Base-by-base conservation (phyloP, 2,888 invertebrate species). In the Aporophyla lueneburgensis region DNA sequence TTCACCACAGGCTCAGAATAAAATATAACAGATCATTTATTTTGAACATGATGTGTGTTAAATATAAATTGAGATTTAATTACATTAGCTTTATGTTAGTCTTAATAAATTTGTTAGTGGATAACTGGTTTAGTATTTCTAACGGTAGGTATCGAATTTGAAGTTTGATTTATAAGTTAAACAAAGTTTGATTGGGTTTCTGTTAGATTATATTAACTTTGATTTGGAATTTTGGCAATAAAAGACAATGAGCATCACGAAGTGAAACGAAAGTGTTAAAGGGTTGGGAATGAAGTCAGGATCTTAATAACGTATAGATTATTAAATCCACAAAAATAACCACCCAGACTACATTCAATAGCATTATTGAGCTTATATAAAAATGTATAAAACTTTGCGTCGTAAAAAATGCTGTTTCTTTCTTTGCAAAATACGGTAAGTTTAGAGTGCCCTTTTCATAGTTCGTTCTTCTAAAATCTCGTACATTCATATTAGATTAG, bases 61-160 rank as follows among this genome's bases (percentile, higher is more conserved):
- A 56, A 51, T 73, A 12, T 21, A 73, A 62, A 67, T 70, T 33
- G 70, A 67, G 7, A 27, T 78, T 77, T 53, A 66, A 66, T 70
- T 43, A 46, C 66, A 56, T 6, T 3, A 33, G 33, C 33, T 33
- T 33, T 33, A 33, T 33, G n/a, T 43, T 27, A 33, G 46, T 40
- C 74, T 46, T 63, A 0, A 53, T 51, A 49, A 74, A 46, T 68
- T 51, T 53, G 24, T 10, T 27, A 43, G 27, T 56, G 5, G 5
- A 5, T n/a, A 0, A n/a, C 51, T 72, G 19, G n/a, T 51, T 27
- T 27, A 53, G 2, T 69, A 27, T 40, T 53, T 71, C 10, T 7
- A 24, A n/a, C 27, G 7, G 12, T 63, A 49, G 12, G 19, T 46
- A 24, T 24, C 43, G 43, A 63, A 19, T 63, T 63, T 19, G 24